Base-by-base conservation (phyloP, 2,113 vertebrate genomes). In the Centropristis striata region DNA sequence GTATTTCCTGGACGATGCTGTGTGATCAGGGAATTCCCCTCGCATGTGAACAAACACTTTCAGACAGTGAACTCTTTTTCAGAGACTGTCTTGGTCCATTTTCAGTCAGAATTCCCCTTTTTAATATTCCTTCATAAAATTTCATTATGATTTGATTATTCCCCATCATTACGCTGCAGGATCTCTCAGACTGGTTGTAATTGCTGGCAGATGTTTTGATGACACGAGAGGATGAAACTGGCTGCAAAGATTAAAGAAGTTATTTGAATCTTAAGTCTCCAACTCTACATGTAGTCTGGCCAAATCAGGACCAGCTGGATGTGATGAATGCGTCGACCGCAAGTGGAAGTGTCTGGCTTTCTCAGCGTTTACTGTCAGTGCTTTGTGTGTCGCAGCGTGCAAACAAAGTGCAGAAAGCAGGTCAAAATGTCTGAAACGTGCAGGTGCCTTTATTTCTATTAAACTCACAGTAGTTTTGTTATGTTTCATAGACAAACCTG, bases 131-230 rank as follows among this genome's bases (percentile, higher is more conserved):
- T 65, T 78, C 32, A 55, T 49, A 36, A 71, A 66, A 55, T 61
- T 20, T 59, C 49, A 39, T 59, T 53, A 51, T 85, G 49, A 66
- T 76, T 71, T 39, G 21, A 65, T 71, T 51, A 42, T 25, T 50
- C 27, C 47, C 41, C 60, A 36, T 75, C 58, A 39, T 58, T 28
- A 23, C 44, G 51, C 55, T 55, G 78, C 68, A 74, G 61, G 54
- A 65, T 74, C 39, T 72, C 72, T 67, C 65, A 78, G 25, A 67
- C 37, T 60, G 44, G 25, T 39, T 61, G 20, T 77, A 82, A 90
- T 85, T 58, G 72, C 57, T 4, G 25, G 53, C 86, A 94, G 78
- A 86, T 87, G 85, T 69, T 71, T 71, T 64, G 28, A 81, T 63
- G 65, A 72, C 69, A 87, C 3, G 5, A 72, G 36, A 76, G 23